Evolutionary conservation across 2,113 vertebrate species (phyloP), one percentile per base, ranked within the genome.

Genomic region (Elephantulus edwardii): DNA sequence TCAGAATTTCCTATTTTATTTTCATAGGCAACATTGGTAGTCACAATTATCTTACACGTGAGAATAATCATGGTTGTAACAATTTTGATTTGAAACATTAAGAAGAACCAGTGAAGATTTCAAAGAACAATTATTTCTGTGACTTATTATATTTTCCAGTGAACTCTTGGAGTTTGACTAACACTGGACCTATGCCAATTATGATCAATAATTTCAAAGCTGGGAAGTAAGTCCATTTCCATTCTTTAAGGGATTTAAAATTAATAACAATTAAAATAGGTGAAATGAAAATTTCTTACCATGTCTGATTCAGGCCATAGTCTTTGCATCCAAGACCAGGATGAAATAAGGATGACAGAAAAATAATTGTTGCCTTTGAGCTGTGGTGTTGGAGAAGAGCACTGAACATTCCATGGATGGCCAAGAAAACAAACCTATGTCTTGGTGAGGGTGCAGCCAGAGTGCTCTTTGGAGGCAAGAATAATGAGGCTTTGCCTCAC

Each of bases 61-160:
- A 9, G 26, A 54, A 9, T 13, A 58, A 60, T 48, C 22, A 20
- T 17, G 11, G 6, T 42, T 54, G 50, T 7, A 46, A 22, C 42
- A 87, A 75, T 78, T 93, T 86, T 83, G 42, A 33, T 89, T 20
- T 83, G 52, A 88, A 85, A 26, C 33, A 75, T n/a, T 22, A 70
- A 66, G 40, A 22, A 56, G 19, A 62, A 62, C 30, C 77, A 40
- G 16, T 48, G 42, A 89, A 70, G 81, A 84, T 79, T 88, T 71
- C 40, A 84, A 88, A 89, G 48, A 87, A 19, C 72, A 84, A 2
- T 64, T 46, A 8, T 89, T 26, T 66, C 58, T 70, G 12, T 10
- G 62, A 5, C 35, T 80, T 26, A 26, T 0, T 75, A 82, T 78
- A 56, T 84, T 9, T 89, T 90, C 33, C 4, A 50, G 9, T 12